phyloP scores from a whole-genome alignment of 2,113 vertebrate genomes.

The Ia io region DNA sequence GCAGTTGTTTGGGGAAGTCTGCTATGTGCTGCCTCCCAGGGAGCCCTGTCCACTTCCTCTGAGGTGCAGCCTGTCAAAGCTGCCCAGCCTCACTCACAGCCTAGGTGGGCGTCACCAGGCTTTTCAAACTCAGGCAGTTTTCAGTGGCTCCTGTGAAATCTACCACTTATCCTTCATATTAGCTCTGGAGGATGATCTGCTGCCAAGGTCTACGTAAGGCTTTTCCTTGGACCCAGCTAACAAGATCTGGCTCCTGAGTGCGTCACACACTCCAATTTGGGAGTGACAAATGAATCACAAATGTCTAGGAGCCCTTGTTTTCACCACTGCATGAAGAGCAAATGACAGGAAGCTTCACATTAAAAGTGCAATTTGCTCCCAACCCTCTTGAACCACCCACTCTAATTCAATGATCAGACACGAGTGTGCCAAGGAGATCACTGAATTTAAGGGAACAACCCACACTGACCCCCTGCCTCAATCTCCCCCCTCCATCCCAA shows the following conservation, averaged over 20 bases:
- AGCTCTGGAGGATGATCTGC: not conserved
- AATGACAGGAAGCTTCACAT: not conserved
- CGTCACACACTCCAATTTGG: not conserved
- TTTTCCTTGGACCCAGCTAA: not conserved
- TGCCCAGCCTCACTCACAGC: constrained; percentile 10
- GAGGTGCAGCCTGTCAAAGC: constrained; percentile 29
- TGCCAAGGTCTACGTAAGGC: not conserved
- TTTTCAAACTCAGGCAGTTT: constrained; percentile 56
- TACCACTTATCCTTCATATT: not conserved
- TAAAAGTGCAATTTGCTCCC: not conserved
- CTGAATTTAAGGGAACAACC: not conserved
- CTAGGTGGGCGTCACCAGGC: not conserved
- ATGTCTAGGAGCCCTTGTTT: not conserved
- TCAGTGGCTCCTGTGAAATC: constrained; percentile 40
- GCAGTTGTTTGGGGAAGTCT: constrained; percentile 46
- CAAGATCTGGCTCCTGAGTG: not conserved
- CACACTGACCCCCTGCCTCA: not conserved
- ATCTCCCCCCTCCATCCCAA: not conserved
- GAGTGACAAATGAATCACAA: not conserved
- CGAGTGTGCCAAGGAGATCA: not conserved
- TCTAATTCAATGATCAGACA: not conserved
- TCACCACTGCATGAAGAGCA: not conserved
- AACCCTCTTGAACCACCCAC: not conserved
- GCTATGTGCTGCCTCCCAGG: constrained; percentile 65
- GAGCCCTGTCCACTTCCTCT: constrained; percentile 63